These are phyloP conservation scores for Dendropsophus ebraccatus DNA, from an alignment of 2,113 vertebrate species.

Conservation along the genomic window DNA sequence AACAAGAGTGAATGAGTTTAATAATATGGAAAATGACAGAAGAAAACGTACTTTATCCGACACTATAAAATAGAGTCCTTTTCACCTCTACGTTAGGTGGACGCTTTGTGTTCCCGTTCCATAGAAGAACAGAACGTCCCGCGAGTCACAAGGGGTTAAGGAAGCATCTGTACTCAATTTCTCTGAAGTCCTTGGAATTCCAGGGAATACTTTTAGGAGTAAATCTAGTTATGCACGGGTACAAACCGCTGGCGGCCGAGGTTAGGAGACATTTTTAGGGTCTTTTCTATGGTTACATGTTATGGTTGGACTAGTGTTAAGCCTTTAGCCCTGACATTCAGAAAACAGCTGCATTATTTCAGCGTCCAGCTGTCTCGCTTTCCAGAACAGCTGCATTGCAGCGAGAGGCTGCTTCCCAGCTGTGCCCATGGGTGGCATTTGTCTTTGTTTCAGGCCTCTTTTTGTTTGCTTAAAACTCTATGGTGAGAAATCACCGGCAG, in stretches of 20 bases:
- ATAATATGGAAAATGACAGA: too few relatives aligned
- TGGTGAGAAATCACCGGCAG: background rate
- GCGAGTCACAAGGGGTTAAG: background rate
- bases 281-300: constrained; percentile 7
- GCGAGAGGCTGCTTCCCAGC: constrained; percentile 13
- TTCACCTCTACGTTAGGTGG: too few relatives aligned
- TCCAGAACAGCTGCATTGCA: constrained; percentile 48
- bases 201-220: background rate
- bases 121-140: background rate
- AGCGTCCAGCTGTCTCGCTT: constrained; percentile 34
- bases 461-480: background rate
- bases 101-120: background rate
- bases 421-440: constrained; percentile 19
- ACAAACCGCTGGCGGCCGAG: background rate
- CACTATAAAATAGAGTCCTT: too few relatives aligned
- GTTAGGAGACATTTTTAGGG: constrained; percentile 8
- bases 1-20: too few relatives aligned
- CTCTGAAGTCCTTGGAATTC: background rate
- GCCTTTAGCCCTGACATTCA: constrained; percentile 8
- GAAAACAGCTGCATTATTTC: constrained; percentile 48
- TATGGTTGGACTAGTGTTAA: constrained; percentile 7
- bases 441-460: background rate
- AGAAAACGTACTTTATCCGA: too few relatives aligned
- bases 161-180: constrained; percentile 2
- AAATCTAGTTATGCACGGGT: constrained; percentile 27